Percentiles rank a stretch among this genome's conserved stretches.
These are phyloP conservation scores for Scartelaos histophorus DNA, from an alignment of 2,113 vertebrate genomes.

Conservation along the genomic window DNA sequence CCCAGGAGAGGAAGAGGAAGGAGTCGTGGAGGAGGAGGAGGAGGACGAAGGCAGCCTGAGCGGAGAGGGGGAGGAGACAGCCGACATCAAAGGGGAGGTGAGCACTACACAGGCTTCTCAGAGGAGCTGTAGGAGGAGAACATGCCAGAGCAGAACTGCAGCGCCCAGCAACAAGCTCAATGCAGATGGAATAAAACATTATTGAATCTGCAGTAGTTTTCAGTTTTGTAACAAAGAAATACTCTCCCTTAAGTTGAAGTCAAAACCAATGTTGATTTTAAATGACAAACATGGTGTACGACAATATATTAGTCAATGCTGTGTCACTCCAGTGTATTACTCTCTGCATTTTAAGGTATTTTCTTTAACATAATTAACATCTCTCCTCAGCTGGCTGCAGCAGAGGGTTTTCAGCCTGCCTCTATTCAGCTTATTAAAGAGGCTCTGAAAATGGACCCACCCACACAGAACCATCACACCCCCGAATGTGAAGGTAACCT, in stretches of 20 bases:
- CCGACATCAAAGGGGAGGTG: conserved; percentile 84
- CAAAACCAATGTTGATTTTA: not conserved
- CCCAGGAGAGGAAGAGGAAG: conserved; percentile 72
- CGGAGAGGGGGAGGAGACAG: conserved; percentile 77
- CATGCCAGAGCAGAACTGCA: conserved; percentile 58
- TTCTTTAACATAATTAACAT: not conserved
- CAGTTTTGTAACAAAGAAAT: not conserved
- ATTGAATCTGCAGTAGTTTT: not conserved
- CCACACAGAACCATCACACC: conserved; percentile 59
- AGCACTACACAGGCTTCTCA: conserved; percentile 65
- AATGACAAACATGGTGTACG: not conserved
- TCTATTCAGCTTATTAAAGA: conserved; percentile 78
- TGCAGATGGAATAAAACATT: conserved; percentile 10
- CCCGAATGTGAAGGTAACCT: conserved; percentile 64
- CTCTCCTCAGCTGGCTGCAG: conserved; percentile 52
- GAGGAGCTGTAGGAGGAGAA: conserved; percentile 63
- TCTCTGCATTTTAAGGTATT: not conserved
- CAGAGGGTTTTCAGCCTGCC: conserved; percentile 74
- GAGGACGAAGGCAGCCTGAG: conserved; percentile 74
- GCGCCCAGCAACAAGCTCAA: conserved; percentile 39
- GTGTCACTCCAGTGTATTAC: not conserved
- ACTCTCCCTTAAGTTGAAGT: not conserved
- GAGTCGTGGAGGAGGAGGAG: conserved; percentile 65
- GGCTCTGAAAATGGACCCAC: conserved; percentile 74
- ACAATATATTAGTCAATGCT: too few relatives aligned